Evolutionary conservation across 2,888 invertebrate genomes (phyloP).

Genomic region (Lissonota sp.): DNA sequence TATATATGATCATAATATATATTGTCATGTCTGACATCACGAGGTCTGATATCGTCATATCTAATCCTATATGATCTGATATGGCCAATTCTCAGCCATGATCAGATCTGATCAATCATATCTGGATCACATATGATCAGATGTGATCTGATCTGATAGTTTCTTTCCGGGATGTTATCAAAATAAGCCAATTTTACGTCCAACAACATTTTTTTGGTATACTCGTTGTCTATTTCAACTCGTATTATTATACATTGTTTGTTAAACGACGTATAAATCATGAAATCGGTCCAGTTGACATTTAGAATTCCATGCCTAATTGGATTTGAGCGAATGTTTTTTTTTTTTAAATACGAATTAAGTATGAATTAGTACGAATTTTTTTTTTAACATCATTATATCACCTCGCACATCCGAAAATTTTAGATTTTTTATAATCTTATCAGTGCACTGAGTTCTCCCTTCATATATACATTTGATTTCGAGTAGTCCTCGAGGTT

Average conservation of each 20-base stretch:
- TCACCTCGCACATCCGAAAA: not conserved
- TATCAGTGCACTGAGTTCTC: not conserved
- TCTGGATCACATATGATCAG: no score
- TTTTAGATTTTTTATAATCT: not conserved
- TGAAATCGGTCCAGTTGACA: not conserved
- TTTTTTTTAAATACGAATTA: no score
- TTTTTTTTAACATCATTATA: not conserved
- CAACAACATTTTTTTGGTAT: conserved; percentile 1
- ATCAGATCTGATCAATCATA: no score
- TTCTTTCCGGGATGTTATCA: not conserved
- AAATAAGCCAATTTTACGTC: not conserved
- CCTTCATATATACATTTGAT: not conserved
- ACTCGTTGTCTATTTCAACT: not conserved
- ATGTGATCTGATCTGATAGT: no score
- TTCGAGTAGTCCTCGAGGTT: not conserved
- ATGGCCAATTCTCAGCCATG: no score
- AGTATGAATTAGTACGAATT: conserved; percentile 3
- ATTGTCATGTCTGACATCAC: no score
- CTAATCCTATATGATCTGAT: no score
- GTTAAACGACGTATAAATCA: not conserved
- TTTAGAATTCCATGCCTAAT: not conserved
- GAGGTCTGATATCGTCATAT: no score
- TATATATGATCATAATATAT: no score
- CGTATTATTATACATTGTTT: not conserved
- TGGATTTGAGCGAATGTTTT: conserved; percentile 3